These are phyloP conservation scores for Grallaria varia DNA, from an alignment of 2,113 vertebrate species.

Conservation along the genomic window DNA sequence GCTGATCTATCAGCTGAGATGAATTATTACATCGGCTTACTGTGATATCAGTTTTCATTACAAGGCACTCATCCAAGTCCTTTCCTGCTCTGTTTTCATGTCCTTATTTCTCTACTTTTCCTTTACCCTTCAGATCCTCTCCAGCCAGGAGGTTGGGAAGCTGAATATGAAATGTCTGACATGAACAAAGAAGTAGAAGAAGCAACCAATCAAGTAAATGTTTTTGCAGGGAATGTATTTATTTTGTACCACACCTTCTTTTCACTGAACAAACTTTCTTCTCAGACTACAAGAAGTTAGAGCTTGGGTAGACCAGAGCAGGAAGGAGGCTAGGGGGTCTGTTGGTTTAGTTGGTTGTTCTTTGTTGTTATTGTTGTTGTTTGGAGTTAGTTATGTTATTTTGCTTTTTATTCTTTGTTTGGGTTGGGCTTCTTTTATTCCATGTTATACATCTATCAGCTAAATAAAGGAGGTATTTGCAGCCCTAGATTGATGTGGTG, in stretches of 20 bases:
- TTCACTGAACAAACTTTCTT: background rate
- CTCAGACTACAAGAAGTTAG: background rate
- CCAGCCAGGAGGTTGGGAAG: background rate
- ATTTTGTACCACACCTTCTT: background rate
- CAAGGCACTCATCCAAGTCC: slow-evolving; percentile 9
- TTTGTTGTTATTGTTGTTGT: background rate
- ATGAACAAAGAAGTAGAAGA: background rate
- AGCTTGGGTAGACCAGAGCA: background rate
- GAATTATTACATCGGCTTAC: slow-evolving; percentile 42
- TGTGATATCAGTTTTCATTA: slow-evolving; percentile 41
- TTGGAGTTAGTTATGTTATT: background rate
- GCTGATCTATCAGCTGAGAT: slow-evolving; percentile 41
- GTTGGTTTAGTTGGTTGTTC: background rate
- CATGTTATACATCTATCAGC: background rate
- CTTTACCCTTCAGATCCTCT: background rate
- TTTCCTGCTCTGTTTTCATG: background rate
- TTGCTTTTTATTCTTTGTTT: background rate
- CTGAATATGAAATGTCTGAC: background rate
- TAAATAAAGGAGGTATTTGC: background rate
- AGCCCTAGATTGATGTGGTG: background rate
- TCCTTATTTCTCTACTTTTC: slow-evolving; percentile 6
- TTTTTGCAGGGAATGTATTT: background rate
- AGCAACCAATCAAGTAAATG: background rate
- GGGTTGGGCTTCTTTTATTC: background rate
- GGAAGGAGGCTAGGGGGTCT: background rate